Base-by-base conservation (phyloP, 2,797 vertebrate genomes). In the Pelobates cultripes region DNA sequence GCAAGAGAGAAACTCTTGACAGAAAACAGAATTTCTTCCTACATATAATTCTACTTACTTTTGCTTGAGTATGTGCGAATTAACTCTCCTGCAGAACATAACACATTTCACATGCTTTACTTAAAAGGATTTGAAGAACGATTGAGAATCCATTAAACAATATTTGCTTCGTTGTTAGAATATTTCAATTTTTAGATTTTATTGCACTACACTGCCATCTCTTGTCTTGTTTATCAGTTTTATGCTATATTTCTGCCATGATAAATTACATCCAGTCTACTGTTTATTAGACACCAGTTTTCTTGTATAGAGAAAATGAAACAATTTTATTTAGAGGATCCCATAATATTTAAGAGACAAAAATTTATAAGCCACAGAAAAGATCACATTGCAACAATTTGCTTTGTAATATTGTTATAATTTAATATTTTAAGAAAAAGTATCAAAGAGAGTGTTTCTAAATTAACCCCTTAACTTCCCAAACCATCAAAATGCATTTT, bases 21-120 rank as follows among this genome's bases (percentile, higher is more conserved):
- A 75, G 81, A 75, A 83, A 75, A 78, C 76, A 83, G 77, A 70
- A 75, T 83, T 78, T 51, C 77, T 61, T 79, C 76, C 81, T 44
- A 83, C 81, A 78, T 76, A 78, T 74, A 79, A 75, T 75, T 79
- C 76, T 64, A 75, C 71, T 75, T 83, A 67, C 51, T 79, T 75
- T 53, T 75, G 2, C 41, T 45, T 17, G 47, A 70, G 61, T 79
- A 73, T 75, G 73, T 70, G 66, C 73, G 43, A 79, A 79, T 79
- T 42, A 70, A 75, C 71, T 74, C 55, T 79, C 75, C 75, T 79
- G 70, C 15, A 68, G 75, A 77, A 73, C 61, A 77, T 71, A 79
- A 84, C 66, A 79, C 40, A 79, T 75, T 84, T 73, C 57, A 43
- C 68, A 72, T 80, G 60, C 14, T 68, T 80, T 76, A 74, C 64